phyloP scores from a whole-genome alignment of 1,140 invertebrate species.

The Drosophila pseudoananassae region DNA sequence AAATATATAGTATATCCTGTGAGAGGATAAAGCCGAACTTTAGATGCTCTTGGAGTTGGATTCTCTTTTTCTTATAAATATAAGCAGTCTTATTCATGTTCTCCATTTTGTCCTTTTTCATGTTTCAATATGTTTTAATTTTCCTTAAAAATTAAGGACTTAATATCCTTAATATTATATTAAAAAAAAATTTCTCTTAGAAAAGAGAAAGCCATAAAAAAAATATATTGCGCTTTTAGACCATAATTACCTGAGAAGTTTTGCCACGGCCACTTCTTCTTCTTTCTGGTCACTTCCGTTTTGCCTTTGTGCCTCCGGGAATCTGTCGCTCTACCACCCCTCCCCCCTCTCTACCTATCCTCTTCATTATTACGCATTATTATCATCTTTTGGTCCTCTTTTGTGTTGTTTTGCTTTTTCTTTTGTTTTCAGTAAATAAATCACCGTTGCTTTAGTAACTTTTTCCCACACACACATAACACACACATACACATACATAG shows the following conservation, averaged over 20 bases:
- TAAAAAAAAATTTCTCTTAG: not conserved
- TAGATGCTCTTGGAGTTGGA: not conserved
- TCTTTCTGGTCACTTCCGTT: constrained; percentile 73
- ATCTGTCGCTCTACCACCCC: constrained; percentile 7
- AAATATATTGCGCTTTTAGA: constrained; percentile 76
- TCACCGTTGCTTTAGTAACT: constrained; percentile 75
- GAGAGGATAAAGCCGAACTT: not conserved
- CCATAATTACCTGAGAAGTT: constrained; percentile 81
- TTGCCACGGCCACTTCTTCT: constrained; percentile 34
- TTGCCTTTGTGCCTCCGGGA: constrained; percentile 48
- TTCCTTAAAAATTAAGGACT: no score
- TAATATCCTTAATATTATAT: not conserved
- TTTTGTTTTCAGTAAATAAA: constrained; percentile 81
- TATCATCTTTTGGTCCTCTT: constrained; percentile 46
- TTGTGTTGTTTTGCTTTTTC: constrained; percentile 37
- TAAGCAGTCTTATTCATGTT: no score
- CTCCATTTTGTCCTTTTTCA: no score
- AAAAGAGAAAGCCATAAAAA: not conserved
- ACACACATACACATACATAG: no score
- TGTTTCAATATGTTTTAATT: no score
- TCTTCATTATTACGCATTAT: constrained; percentile 78
- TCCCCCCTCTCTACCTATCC: not conserved
- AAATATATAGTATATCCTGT: not conserved
- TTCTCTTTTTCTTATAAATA: no score
- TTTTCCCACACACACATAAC: constrained; percentile 56